Evolutionary conservation across 2,797 vertebrate genomes (phyloP), one percentile per base, ranked within the genome.

Genomic region (Sebastes kiyomatsui): DNA sequence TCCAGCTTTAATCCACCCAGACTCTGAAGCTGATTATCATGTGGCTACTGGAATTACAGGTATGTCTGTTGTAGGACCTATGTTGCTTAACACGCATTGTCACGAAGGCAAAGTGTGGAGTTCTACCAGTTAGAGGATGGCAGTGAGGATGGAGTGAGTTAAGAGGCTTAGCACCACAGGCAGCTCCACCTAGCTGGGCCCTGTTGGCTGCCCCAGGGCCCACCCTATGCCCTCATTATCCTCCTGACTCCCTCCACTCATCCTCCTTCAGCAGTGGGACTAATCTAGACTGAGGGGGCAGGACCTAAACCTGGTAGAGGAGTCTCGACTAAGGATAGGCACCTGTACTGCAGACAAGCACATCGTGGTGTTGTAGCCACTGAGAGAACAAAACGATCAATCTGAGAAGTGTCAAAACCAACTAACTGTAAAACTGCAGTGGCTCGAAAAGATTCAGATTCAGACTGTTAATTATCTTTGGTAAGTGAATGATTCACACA

Each of bases 181-280:
- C 72, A 79, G 86, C 87, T 88, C 84, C 93, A 93, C 88, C 89
- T 91, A 91, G 86, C 90, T 86, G 90, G 88, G 81, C 82, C 83
- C 76, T 81, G 79, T 75, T 84, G 86, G 84, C 80, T 83, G 80
- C 90, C 85, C 85, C 85, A 68, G 81, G 80, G 87, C 80, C 84
- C 81, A 87, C 69, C 90, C 75, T 66, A 83, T 91, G 89, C 81
- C 85, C 91, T 92, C 93, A 95, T 95, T 95, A 93, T 91, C 84
- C 88, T 82, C 75, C 79, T 75, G 86, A 91, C 86, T 90, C 81
- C 82, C 83, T 83, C 79, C 67, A 81, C 87, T 89, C 89, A 88
- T 92, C 83, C 79, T 80, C 77, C 67, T 89, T 82, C 82, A 88
- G 81, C 81, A 75, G 83, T 83, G 80, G 80, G 81, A 83, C 80